Percentiles rank a stretch among this genome's conserved stretches.
phyloP scores from a whole-genome alignment of 2,113 vertebrate species.

The Aphelocoma coerulescens region DNA sequence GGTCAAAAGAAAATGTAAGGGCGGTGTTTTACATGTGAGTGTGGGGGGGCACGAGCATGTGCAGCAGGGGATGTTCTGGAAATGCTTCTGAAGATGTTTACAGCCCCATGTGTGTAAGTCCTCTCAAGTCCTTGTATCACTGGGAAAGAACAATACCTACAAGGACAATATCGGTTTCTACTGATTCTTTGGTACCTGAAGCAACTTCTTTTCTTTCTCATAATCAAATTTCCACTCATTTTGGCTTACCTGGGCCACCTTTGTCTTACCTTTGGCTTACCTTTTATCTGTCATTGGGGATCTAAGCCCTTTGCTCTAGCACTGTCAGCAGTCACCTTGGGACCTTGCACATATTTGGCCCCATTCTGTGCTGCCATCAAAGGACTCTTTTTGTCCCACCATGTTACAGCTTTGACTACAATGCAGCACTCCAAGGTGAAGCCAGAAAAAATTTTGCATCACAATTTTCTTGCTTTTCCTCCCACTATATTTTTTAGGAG shows the following conservation, averaged over 20 bases:
- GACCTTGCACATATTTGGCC: neutral
- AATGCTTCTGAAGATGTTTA: neutral
- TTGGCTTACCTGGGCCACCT: neutral
- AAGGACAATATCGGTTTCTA: neutral
- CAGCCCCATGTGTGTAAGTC: accelerated
- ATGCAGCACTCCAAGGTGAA: neutral
- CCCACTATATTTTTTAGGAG: neutral
- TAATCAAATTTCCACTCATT: neutral
- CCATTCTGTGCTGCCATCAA: neutral
- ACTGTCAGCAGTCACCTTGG: neutral
- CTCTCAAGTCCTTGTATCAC: neutral
- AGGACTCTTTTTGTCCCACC: neutral
- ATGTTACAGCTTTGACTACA: neutral
- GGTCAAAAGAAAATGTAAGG: neutral
- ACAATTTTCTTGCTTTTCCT: neutral
- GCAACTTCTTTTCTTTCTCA: neutral
- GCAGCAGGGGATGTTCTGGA: neutral
- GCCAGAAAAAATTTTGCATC: neutral
- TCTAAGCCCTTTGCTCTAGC: neutral
- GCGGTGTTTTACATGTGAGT: neutral
- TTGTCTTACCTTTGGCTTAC: neutral
- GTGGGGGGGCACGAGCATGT: accelerated
- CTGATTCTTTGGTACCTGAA: neutral
- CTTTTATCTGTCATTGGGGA: neutral
- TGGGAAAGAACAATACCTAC: neutral